phyloP scores from a whole-genome alignment of 64 coral and sea anemone genomes.

The Stichodactyla mertensii region DNA sequence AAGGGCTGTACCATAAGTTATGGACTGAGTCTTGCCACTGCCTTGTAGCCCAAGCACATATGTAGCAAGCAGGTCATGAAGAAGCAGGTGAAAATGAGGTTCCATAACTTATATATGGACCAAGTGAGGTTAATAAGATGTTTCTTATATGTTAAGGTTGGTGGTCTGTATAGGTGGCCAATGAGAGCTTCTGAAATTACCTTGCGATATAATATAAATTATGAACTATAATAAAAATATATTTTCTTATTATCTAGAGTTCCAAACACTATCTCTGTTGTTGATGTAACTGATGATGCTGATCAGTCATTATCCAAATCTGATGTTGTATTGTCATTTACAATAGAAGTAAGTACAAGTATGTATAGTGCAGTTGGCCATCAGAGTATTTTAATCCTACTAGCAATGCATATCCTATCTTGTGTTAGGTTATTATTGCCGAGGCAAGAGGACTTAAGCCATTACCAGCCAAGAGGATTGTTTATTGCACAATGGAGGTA shows the following conservation, averaged over 20 bases:
- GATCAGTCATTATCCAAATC: conserved; percentile 70
- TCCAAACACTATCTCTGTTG: conserved; percentile 69
- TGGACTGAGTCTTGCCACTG: too few species aligned
- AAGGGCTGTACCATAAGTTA: background rate
- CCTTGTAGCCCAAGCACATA: too few species aligned
- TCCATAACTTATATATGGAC: too few species aligned
- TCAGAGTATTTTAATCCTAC: background rate
- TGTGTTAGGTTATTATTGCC: conserved; percentile 56
- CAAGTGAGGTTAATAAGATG: too few species aligned
- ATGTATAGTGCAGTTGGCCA: background rate
- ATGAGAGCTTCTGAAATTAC: too few species aligned
- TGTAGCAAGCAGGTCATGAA: too few species aligned
- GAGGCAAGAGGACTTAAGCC: conserved; percentile 86
- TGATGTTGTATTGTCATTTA: conserved; percentile 95
- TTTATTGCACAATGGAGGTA: conserved; percentile 99
- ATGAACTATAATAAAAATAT: too few species aligned
- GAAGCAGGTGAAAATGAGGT: too few species aligned
- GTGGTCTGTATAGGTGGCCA: too few species aligned
- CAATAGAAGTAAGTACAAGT: conserved; percentile 71
- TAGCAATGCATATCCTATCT: background rate
- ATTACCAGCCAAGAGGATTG: conserved; percentile 71
- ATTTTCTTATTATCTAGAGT: conserved; percentile 35
- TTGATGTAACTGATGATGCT: conserved; percentile 60
- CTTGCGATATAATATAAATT: too few species aligned
- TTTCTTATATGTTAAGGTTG: too few species aligned